phyloP scores from a whole-genome alignment of 2,113 vertebrate genomes.

The Mirounga angustirostris region DNA sequence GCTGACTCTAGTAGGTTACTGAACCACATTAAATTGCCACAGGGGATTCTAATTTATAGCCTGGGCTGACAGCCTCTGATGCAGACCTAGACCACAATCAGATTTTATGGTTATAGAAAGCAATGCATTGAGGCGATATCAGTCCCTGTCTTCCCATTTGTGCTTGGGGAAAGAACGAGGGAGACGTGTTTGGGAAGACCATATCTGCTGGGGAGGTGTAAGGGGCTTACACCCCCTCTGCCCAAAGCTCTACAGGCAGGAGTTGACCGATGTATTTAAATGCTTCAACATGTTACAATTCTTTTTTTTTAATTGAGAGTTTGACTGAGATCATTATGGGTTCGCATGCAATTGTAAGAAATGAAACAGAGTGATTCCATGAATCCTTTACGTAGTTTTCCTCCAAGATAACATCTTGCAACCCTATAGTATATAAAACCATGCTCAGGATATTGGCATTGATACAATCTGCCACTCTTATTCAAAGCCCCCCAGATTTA shows the following conservation, averaged over 20 bases:
- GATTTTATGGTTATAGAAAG: neutral
- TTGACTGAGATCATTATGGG: neutral
- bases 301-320: neutral
- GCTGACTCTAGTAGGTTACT: neutral
- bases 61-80: neutral
- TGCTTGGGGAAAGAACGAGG: neutral
- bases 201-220: neutral
- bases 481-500: neutral
- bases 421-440: neutral
- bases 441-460: neutral
- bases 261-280: neutral
- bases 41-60: neutral
- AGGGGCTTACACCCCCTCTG: no score
- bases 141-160: neutral
- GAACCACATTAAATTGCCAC: neutral
- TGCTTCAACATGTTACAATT: neutral
- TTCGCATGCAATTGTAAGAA: neutral
- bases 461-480: neutral
- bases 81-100: neutral
- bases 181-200: neutral
- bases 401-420: neutral
- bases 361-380: neutral
- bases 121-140: neutral
- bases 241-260: neutral
- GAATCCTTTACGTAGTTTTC: neutral